Conservation (phyloP, 1,140 invertebrate species). For the Onthophagus taurus region DNA sequence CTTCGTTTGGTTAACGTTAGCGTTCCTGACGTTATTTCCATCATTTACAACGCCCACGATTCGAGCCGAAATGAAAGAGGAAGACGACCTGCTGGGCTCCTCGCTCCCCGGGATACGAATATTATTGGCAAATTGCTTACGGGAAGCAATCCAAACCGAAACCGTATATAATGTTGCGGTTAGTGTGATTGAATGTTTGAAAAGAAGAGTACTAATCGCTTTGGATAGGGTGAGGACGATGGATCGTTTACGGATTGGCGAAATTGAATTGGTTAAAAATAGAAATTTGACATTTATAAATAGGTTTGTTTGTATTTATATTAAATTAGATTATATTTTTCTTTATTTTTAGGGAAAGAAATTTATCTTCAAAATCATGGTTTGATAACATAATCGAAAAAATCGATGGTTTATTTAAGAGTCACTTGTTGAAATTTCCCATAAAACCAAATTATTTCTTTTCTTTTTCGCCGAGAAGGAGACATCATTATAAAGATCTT, state of each 20-base stretch:
- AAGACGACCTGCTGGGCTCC: too few species aligned
- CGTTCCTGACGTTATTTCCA: too few species aligned
- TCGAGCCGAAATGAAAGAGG: too few species aligned
- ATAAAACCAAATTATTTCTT: not conserved
- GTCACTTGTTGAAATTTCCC: not conserved
- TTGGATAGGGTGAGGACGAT: not conserved
- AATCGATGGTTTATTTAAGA: not conserved
- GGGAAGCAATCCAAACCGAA: too few species aligned
- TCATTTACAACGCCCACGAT: too few species aligned
- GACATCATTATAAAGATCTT: constrained; percentile 42
- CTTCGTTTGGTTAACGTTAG: too few species aligned
- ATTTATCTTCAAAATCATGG: not conserved
- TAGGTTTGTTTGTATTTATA: not conserved
- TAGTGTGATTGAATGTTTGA: constrained; percentile 3
- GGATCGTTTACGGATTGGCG: constrained; percentile 3
- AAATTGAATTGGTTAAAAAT: not conserved
- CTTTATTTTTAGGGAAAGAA: not conserved
- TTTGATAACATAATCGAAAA: not conserved
- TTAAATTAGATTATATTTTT: not conserved
- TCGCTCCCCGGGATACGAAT: too few species aligned
- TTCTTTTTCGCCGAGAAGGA: constrained; percentile 2
- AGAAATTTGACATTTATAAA: constrained; percentile 2
- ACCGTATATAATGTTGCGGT: too few species aligned
- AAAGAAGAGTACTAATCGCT: not conserved
- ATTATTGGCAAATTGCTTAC: too few species aligned